phyloP scores from a whole-genome alignment of 2,888 invertebrate species.

The Drosophila ezoana region DNA sequence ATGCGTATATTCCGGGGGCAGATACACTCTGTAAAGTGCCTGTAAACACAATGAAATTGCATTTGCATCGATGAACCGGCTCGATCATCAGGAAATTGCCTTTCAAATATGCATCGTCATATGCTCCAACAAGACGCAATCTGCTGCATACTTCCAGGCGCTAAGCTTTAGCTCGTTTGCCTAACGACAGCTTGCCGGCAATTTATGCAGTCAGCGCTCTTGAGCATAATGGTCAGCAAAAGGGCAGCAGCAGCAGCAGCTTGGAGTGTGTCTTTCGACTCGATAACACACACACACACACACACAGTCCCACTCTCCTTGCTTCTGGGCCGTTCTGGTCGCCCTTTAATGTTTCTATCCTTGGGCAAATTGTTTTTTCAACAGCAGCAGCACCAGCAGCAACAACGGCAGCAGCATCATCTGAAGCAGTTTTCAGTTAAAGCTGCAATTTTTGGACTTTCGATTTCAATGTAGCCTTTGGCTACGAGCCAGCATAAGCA shows the following conservation, averaged over 20 bases:
- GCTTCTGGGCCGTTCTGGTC: slow-evolving; percentile 5
- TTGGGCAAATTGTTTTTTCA: slow-evolving; percentile 50
- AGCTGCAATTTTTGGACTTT: slow-evolving; percentile 56
- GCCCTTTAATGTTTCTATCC: slow-evolving; percentile 59
- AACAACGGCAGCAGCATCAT: slow-evolving; percentile 15
- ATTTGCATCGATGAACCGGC: slow-evolving; percentile 67
- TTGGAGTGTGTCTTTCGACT: slow-evolving; percentile 10
- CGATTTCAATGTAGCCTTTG: slow-evolving; percentile 36
- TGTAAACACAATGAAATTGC: slow-evolving; percentile 68
- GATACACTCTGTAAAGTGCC: slow-evolving; percentile 46
- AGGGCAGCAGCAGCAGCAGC: slow-evolving; percentile 16
- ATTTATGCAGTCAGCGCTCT: slow-evolving; percentile 57
- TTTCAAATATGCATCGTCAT: slow-evolving; percentile 78
- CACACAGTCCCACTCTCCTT: background rate
- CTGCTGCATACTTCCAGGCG: slow-evolving; percentile 47
- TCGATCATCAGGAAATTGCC: slow-evolving; percentile 59
- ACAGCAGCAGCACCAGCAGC: slow-evolving; percentile 25
- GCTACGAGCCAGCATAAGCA: slow-evolving; percentile 28
- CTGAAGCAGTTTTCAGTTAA: slow-evolving; percentile 45
- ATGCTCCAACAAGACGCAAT: slow-evolving; percentile 64
- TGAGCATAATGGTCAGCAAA: slow-evolving; percentile 50
- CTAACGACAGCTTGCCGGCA: slow-evolving; percentile 45
- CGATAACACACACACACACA: slow-evolving; percentile 8
- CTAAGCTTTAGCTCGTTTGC: slow-evolving; percentile 47
- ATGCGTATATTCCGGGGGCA: slow-evolving; percentile 23